Evolutionary conservation across 2,888 invertebrate genomes (phyloP).

Genomic region (Prenolepis imparis): DNA sequence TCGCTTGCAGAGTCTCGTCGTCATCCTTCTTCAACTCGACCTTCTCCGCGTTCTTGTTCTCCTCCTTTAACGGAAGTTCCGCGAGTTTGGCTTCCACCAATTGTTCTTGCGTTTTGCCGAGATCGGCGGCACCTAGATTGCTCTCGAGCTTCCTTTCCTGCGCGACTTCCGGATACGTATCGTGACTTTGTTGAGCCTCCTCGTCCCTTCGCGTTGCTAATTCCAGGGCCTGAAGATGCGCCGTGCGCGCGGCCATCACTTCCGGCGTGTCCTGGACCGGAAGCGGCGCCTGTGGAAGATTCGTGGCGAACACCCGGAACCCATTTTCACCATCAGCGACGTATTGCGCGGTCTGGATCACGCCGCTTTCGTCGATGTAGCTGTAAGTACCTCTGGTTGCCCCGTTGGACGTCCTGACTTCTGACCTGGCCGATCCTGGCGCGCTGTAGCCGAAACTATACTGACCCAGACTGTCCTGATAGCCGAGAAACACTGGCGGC

Average conservation of each 20-base stretch:
- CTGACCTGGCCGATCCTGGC: conserved; percentile 82
- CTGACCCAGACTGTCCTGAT: conserved; percentile 86
- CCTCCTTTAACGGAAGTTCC: too few relatives aligned
- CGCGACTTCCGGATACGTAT: conserved; percentile 2
- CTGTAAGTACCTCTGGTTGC: conserved; percentile 86
- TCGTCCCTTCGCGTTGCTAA: not conserved
- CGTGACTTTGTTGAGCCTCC: not conserved
- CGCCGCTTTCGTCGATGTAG: conserved; percentile 86
- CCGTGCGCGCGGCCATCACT: conserved; percentile 83
- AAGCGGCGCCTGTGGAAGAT: conserved; percentile 83
- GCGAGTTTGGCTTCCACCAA: not conserved
- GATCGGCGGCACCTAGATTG: not conserved
- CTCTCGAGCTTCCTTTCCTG: not conserved
- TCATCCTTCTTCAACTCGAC: not conserved
- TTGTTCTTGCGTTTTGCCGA: not conserved
- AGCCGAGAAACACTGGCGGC: conserved; percentile 76
- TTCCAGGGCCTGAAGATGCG: conserved; percentile 83
- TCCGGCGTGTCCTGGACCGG: conserved; percentile 85
- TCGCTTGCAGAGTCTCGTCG: conserved; percentile 23
- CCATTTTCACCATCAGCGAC: conserved; percentile 86
- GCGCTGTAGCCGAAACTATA: conserved; percentile 86
- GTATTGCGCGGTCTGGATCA: conserved; percentile 86
- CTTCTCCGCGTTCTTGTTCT: not conserved
- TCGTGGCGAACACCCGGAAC: conserved; percentile 86
- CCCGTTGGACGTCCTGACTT: conserved; percentile 85